Evolutionary conservation across 2,888 invertebrate genomes (phyloP), one percentile per base, ranked within the genome.

Genomic region (Holacanthella duospinosa): DNA sequence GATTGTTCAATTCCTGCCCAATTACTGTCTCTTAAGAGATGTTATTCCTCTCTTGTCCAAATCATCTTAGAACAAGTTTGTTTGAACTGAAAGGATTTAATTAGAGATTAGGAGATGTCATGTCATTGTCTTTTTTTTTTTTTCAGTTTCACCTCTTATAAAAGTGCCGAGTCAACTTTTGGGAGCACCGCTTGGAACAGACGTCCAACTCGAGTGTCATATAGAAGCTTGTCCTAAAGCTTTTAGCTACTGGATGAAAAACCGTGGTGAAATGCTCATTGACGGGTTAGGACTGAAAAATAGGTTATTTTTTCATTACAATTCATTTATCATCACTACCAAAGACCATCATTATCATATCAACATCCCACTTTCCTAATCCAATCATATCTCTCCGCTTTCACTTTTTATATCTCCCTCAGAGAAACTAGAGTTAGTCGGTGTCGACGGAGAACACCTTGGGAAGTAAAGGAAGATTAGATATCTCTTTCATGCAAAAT

Each of bases 151-250:
- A 60, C 93, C 93, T 29, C 86, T 87, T 75, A 89, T 93, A 68
- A 89, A 87, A 80, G 90, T 90, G 73, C 88, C 90, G 73, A 91
- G 89, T 78, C 92, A 93, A 79, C 81, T 93, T 74, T 81, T 93
- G 58, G 92, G 93, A 24, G 88, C 91, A 1, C 91, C 92, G 1
- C 78, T 90, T 54, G 88, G 88, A 60, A 89, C 89, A 0, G 88
- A 91, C 77, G 90, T 93, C 36, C 86, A 87, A 72, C 79, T 93
- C 55, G 87, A 90, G 76, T 93, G 93, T 76, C 86, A 87, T 77
- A 89, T 92, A 60, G 92, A 93, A 75, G 91, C 92, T 1, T 89
- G 87, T 75, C 92, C 92, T 74, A 80, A 80, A 74, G 82, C 85
- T 64, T 81, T 84, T 76, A 84, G 88, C 80, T 89, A 88, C 77